Base-by-base conservation (phyloP, 2,888 invertebrate species). In the Dicyrtoma fusca region DNA sequence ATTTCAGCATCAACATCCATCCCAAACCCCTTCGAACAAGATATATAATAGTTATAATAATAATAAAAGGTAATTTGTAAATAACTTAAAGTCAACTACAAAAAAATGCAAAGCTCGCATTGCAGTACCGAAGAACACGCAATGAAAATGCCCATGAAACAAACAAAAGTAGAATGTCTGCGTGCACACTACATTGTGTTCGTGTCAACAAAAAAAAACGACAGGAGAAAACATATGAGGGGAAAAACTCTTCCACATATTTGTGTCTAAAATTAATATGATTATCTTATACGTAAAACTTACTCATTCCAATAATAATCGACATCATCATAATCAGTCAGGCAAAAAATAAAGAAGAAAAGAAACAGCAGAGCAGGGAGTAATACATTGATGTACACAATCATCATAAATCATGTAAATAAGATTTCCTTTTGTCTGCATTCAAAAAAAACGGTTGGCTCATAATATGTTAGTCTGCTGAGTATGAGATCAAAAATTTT, bases 401-500 rank as follows among this genome's bases (percentile, higher is more conserved):
- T 34, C 14, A 17, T 62, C 1, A n/a, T 34, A 14, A 61, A 21
- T 25, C 26, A 61, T 34, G 59, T 59, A 59, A 62, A 44, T n/a
- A 44, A 17, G 13, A 44, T 62, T 21, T 19, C n/a, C n/a, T 34
- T 26, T 26, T 66, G 66, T 66, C 44, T 53, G 55, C 68, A 57
- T 57, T 44, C 45, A 68, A 65, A 65, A 64, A 49, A 49, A 49
- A 17, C 3, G 14, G 26, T 53, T 65, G 65, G 65, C 53, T 65
- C 26, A 51, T 26, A 65, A 42, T 61, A 49, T 49, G 25, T 57
- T 57, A 65, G 65, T 65, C 65, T 65, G 65, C 65, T 65, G 65
- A 65, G 65, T 26, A 65, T 68, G 68, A 68, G 68, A 68, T 68
- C 68, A 64, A 49, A 57, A 68, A 66, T 57, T 68, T 57, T 68